phyloP scores from a whole-genome alignment of 2,888 invertebrate genomes.

The Eumerus sabulonum region DNA sequence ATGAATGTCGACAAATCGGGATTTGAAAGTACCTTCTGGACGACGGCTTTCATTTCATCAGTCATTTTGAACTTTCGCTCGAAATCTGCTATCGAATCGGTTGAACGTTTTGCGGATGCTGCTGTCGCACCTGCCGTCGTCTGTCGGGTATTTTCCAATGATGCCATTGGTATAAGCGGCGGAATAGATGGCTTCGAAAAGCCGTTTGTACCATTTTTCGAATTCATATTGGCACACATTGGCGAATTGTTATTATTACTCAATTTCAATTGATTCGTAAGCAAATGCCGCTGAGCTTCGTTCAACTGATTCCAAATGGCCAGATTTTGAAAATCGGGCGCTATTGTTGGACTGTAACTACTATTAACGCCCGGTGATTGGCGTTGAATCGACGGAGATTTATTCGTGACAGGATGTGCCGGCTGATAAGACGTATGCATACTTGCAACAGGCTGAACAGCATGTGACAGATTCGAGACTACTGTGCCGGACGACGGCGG shows the following conservation, averaged over 20 bases:
- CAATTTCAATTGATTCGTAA: slow-evolving; percentile 52
- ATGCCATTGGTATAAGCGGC: slow-evolving; percentile 71
- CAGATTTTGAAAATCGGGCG: slow-evolving; percentile 74
- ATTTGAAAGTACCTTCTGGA: slow-evolving; percentile 77
- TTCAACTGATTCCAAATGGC: slow-evolving; percentile 76
- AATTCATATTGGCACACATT: slow-evolving; percentile 48
- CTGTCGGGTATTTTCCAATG: slow-evolving; percentile 39
- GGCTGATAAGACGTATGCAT: slow-evolving; percentile 54
- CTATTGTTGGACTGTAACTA: slow-evolving; percentile 38
- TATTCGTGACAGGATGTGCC: slow-evolving; percentile 18
- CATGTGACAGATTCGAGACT: slow-evolving; percentile 33
- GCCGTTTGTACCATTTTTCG: slow-evolving; percentile 31
- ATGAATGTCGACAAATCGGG: slow-evolving; percentile 77
- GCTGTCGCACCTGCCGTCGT: slow-evolving; percentile 3
- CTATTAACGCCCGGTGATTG: slow-evolving; percentile 11
- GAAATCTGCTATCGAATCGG: slow-evolving; percentile 73
- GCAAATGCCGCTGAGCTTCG: slow-evolving; percentile 69
- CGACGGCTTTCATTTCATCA: slow-evolving; percentile 78
- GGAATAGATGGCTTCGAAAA: slow-evolving; percentile 72
- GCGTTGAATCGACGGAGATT: slow-evolving; percentile 9
- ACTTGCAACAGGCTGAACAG: slow-evolving; percentile 31
- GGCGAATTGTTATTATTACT: slow-evolving; percentile 62
- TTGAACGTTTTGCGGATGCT: slow-evolving; percentile 68
- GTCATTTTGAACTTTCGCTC: slow-evolving; percentile 78
- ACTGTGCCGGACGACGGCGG: slow-evolving; percentile 42